phyloP scores from a whole-genome alignment of 1,140 invertebrate species.

The Zaprionus camerounensis region DNA sequence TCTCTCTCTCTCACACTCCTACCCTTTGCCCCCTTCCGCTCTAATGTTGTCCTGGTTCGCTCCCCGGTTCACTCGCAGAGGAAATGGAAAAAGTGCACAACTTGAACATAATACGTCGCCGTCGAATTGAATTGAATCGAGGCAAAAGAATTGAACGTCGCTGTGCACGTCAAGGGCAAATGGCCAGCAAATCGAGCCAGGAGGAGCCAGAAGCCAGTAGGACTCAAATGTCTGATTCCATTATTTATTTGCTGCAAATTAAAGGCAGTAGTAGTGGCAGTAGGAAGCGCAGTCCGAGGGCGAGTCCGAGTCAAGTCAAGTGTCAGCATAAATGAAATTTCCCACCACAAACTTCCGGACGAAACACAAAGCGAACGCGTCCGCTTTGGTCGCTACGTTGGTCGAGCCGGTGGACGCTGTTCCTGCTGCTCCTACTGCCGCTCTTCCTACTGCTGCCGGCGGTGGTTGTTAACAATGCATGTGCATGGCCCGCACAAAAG shows the following conservation, averaged over 20 bases:
- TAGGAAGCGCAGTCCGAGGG: slow-evolving; percentile 5
- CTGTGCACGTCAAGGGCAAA: slow-evolving; percentile 49
- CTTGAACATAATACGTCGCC: slow-evolving; percentile 64
- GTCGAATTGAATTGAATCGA: slow-evolving; percentile 37
- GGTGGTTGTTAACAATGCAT: slow-evolving; percentile 71
- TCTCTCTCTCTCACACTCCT: slow-evolving; percentile 32
- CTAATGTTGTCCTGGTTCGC: slow-evolving; percentile 30
- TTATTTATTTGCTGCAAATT: slow-evolving; percentile 82
- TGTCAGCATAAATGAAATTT: slow-evolving; percentile 83
- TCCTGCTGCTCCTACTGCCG: slow-evolving; percentile 6
- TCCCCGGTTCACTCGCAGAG: slow-evolving; percentile 30
- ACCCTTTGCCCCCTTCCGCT: slow-evolving; percentile 52
- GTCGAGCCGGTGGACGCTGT: neutral
- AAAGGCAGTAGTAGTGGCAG: slow-evolving; percentile 46
- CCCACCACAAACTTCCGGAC: slow-evolving; percentile 77
- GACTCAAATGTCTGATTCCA: slow-evolving; percentile 67
- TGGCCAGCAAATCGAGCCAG: slow-evolving; percentile 63
- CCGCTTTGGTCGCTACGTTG: slow-evolving; percentile 1
- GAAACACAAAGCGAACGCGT: slow-evolving; percentile 33
- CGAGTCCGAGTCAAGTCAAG: slow-evolving; percentile 66
- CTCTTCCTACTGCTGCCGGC: neutral
- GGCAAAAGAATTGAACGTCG: neutral
- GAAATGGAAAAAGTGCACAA: slow-evolving; percentile 75
- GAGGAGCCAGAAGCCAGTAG: neutral
- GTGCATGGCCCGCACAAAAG: slow-evolving; percentile 62